Base-by-base conservation (phyloP, 2,113 vertebrate genomes). In the Erinaceus europaeus region DNA sequence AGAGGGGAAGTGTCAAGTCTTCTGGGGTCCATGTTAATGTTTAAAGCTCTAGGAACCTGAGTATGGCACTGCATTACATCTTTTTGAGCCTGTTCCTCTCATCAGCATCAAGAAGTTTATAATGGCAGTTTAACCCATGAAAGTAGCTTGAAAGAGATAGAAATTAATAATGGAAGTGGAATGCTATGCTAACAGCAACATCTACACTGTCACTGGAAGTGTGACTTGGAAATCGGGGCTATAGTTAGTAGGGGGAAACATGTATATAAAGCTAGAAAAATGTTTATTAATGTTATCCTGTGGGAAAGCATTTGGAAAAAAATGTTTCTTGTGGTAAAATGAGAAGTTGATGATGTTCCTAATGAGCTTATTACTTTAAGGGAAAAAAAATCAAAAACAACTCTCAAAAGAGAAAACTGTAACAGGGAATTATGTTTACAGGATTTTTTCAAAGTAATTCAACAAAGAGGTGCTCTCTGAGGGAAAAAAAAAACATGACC, bases 331-430 rank as follows among this genome's bases (percentile, higher is more conserved):
- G 3, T n/a, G 69, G 48, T 91, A 59, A 83, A 52, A 25, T 73
- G 36, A 88, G 91, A 69, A 42, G 46, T 13, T 57, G 53, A 57
- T 57, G 82, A 72, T 62, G 53, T 82, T 38, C 34, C 10, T 79
- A 73, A 85, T 84, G 53, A 91, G 25, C 10, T 74, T 88, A 88
- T 84, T 76, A 59, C 29, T 79, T 40, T 64, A 84, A 27, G 17
- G 50, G 27, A 40, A 61, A 46, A 36, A 57, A 40, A n/a, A 65
- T 21, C 21, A 65, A n/a, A n/a, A n/a, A n/a, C n/a, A n/a, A n/a
- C n/a, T n/a, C n/a, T n/a, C n/a, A n/a, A 89, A 90, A n/a, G 42
- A 75, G 18, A 75, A 13, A 9, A 13, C 64, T 72, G 1, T 15
- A 72, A 50, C 1, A 46, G 18, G n/a, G 6, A 84, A 4, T 48